Evolutionary conservation across 2,797 vertebrate genomes (phyloP), one percentile per base, ranked within the genome.

Genomic region (Lagodon rhomboides): DNA sequence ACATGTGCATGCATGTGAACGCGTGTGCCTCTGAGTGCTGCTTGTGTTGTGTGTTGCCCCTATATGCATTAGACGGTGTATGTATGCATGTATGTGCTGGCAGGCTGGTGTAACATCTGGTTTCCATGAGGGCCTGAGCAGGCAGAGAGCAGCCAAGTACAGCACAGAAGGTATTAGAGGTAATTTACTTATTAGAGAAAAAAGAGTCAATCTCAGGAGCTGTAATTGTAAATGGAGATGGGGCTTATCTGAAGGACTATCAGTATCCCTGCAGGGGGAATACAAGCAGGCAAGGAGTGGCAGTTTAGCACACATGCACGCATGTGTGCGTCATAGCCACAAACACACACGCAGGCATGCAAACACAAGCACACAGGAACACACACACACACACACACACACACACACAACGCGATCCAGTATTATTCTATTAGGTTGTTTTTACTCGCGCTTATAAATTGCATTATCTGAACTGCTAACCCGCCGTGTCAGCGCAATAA

Each of bases 101-200:
- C 87, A 87, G 73, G 83, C 87, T 85, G 78, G 75, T 12, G 69
- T 64, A 91, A 94, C 97, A 98, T 98, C 96, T 98, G 98, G 95
- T 95, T 97, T 96, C 93, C 80, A 93, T 97, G 96, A 98, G 56
- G 85, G 75, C 89, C 91, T 80, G 93, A 95, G 95, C 94, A 94
- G 96, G 93, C 94, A 92, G 94, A 97, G 95, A 95, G 96, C 96
- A 94, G 91, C 96, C 96, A 96, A 97, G 95, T 95, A 96, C 96
- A 93, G 90, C 96, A 96, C 96, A 96, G 95, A 96, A 96, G 95
- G 96, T 97, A 98, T 97, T 97, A 97, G 95, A 96, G 96, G 95
- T 97, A 96, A 98, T 98, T 98, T 96, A 97, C 96, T 97, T 97
- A 97, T 97, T 97, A 95, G 95, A 95, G 95, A 91, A 96, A 91